Conservation (phyloP, 2,888 invertebrate species). For the Autographa pulchrina region DNA sequence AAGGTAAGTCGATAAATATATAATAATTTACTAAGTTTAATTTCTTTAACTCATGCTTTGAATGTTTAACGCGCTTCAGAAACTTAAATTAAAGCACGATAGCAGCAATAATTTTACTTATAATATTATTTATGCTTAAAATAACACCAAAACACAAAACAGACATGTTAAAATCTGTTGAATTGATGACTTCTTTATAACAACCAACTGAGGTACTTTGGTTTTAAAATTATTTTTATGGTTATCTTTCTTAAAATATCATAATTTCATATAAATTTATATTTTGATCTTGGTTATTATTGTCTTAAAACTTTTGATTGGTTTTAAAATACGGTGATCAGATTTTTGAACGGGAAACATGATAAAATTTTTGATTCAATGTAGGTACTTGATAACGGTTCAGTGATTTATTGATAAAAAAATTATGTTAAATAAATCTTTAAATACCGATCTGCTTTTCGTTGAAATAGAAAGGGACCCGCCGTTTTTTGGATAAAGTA, state of each 20-base stretch:
- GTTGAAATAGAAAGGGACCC: too few relatives aligned
- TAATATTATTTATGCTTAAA: not conserved
- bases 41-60: constrained; percentile 47
- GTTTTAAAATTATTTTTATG: not conserved
- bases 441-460: too few relatives aligned
- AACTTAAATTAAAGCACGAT: not conserved
- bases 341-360: not conserved
- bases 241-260: not conserved
- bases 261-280: not conserved
- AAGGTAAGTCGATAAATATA: constrained; percentile 42
- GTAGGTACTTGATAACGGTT: too few relatives aligned
- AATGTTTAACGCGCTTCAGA: constrained; percentile 31
- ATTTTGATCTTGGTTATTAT: not conserved
- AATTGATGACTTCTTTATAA: not conserved
- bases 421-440: too few relatives aligned
- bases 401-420: too few relatives aligned
- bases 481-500: too few relatives aligned
- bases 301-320: not conserved
- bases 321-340: not conserved
- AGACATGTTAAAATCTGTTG: not conserved
- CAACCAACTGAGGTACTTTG: not conserved
- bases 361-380: not conserved
- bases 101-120: not conserved
- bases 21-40: not conserved
- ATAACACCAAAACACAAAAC: constrained; percentile 4